Evolutionary conservation across 1,140 invertebrate species (phyloP), one percentile per base, ranked within the genome.

Genomic region (Stenopsyche tienmushanensis): DNA sequence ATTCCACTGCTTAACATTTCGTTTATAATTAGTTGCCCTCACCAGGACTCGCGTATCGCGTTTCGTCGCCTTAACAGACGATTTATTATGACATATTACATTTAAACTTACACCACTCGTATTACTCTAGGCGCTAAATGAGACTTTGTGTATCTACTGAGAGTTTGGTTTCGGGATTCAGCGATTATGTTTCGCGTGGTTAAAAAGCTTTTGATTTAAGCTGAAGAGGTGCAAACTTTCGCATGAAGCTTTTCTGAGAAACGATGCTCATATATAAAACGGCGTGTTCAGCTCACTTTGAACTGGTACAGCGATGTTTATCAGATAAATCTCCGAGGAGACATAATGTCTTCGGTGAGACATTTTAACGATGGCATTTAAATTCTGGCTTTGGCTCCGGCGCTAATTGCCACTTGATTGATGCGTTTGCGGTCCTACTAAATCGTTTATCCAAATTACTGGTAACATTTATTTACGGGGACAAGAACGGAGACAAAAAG

Each of bases 1-100:
- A n/a, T n/a, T n/a, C n/a, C n/a, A n/a, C n/a, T n/a, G n/a, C n/a
- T n/a, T n/a, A n/a, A n/a, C n/a, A n/a, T n/a, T n/a, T 7, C 52
- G 24, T 57, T 57, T 58, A 58, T 58, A 58, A 58, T 58, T 58
- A 58, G 52, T 55, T 25, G n/a, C n/a, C 49, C 9, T 20, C 21
- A 2, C 24, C 10, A 13, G 18, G 53, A 57, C n/a, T 3, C 3
- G 26, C 13, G 17, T 34, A 42, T 58, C 55, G 17, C 55, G 21
- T 58, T 58, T 58, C 55, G 55, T 58, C 55, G 55, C 55, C 55
- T 58, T 24, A 13, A 44, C 29, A 41, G 39, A 44, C 55, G 39
- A 58, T 58, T 58, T 58, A 58, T 58, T 9, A 8, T 23, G 55
- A 24, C 5, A 24, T 2, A 24, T 54, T 34, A 58, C 54, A 53